Evolutionary conservation across 2,797 vertebrate genomes (phyloP), one percentile per base, ranked within the genome.

Genomic region (Mastacembelus armatus): DNA sequence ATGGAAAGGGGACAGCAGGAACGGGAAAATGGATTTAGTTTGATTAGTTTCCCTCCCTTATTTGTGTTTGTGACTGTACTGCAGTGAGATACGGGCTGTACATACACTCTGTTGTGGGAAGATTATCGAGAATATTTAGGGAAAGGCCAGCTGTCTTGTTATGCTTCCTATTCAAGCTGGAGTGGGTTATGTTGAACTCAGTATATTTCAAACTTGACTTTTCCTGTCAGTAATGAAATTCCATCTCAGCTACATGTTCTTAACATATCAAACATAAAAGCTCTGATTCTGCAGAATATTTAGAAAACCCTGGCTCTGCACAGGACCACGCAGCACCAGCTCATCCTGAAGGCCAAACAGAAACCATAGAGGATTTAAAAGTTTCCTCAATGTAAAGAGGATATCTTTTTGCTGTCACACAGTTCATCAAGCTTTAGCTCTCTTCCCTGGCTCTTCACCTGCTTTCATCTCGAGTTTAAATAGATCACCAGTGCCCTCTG

Each of bases 401-500:
- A 29, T 15, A 52, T 52, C 4, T 35, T 6, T 18, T 10, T 19
- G 2, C 2, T 18, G 8, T 10, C 15, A 38, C 30, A 15, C 30
- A 12, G 15, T 15, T 51, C 10, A 40, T 29, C 3, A 27, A 42
- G 14, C 18, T 58, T 9, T 14, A 35, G 2, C 11, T 40, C 7
- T 68, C 36, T 24, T 18, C 15, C 29, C 14, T 4, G 33, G 18
- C 15, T 44, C 45, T 40, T 15, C 10, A 4, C 11, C 42, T 14
- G 5, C n/a, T 3, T n/a, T 49, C 12, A n/a, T 50, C 2, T 54
- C 4, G 15, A 33, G 18, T 47, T 61, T 35, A n/a, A 36, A 50
- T 30, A 39, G 76, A 70, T 30, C 74, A 1, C 36, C 74, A 40
- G 68, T 62, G 67, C 45, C 57, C 78, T 73, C 91, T 89, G 40